Conservation (phyloP, 2,888 invertebrate genomes). For the Prenolepis imparis region DNA sequence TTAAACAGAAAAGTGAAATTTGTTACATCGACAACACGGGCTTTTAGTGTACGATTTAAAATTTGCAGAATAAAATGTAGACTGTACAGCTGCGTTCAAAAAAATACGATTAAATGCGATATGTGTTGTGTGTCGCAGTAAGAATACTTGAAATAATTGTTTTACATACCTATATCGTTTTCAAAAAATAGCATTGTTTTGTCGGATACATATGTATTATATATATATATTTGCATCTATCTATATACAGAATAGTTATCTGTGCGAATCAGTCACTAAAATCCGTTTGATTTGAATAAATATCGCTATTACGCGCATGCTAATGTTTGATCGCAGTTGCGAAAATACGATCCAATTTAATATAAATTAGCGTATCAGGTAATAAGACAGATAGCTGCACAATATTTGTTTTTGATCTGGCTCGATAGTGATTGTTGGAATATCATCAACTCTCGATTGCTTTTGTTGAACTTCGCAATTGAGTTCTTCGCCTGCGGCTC, state of each 20-base stretch:
- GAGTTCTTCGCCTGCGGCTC: slow-evolving; percentile 56
- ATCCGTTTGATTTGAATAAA: slow-evolving; percentile 5
- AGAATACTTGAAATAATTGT: slow-evolving; percentile 36
- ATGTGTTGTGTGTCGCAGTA: not conserved
- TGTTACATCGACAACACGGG: slow-evolving; percentile 14
- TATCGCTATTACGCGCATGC: not conserved
- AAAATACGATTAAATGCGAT: slow-evolving; percentile 3
- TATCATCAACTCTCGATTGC: slow-evolving; percentile 50
- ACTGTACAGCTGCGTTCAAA: slow-evolving; percentile 19
- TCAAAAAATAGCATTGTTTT: slow-evolving; percentile 26
- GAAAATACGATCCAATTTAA: slow-evolving; percentile 34
- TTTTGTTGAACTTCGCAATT: slow-evolving; percentile 56
- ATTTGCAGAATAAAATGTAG: slow-evolving; percentile 34
- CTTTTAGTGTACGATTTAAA: slow-evolving; percentile 25
- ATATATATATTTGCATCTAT: not conserved
- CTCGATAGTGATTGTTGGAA: slow-evolving; percentile 51
- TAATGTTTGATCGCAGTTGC: not conserved
- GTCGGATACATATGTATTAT: not conserved
- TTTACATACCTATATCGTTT: not conserved
- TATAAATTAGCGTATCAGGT: slow-evolving; percentile 17
- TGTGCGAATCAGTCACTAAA: not conserved
- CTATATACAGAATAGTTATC: no score
- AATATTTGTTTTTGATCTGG: slow-evolving; percentile 49
- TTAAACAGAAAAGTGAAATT: slow-evolving; percentile 23
- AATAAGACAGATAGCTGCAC: slow-evolving; percentile 42